These are phyloP conservation scores for Agrypnus murinus DNA, from an alignment of 2,888 invertebrate species.

Conservation along the genomic window DNA sequence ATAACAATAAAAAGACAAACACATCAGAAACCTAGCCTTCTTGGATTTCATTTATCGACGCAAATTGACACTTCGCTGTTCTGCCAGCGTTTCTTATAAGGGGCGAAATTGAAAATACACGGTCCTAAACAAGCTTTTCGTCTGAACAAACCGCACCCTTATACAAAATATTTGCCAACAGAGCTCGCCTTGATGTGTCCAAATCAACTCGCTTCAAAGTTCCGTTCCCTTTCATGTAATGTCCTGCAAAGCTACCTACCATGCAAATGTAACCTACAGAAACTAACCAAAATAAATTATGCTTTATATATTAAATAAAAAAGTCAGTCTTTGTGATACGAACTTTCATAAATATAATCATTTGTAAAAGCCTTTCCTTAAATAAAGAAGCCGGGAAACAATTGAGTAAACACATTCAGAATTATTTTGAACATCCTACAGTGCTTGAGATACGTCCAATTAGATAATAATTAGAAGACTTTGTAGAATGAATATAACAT, in stretches of 20 bases:
- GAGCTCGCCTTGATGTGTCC: slow-evolving; percentile 19
- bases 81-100: slow-evolving; percentile 29
- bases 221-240: slow-evolving; percentile 1
- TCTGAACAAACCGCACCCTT: slow-evolving; percentile 30
- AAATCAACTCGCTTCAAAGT: slow-evolving; percentile 24
- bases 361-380: too few relatives aligned
- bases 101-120: slow-evolving; percentile 37
- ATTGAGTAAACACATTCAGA: too few relatives aligned
- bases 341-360: too few relatives aligned
- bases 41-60: slow-evolving; percentile 35
- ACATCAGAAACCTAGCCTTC: slow-evolving; percentile 28
- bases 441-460: too few relatives aligned
- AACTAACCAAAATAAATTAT: too few relatives aligned
- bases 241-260: neutral
- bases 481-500: too few relatives aligned
- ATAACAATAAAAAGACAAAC: slow-evolving; percentile 16
- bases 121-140: slow-evolving; percentile 33
- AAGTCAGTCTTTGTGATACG: too few relatives aligned
- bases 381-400: too few relatives aligned
- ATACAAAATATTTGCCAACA: slow-evolving; percentile 26
- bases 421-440: too few relatives aligned
- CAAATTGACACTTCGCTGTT: slow-evolving; percentile 36
- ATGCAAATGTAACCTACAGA: too few relatives aligned
- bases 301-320: too few relatives aligned
- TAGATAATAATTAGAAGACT: too few relatives aligned